Conservation (phyloP, 1,140 invertebrate species). For the Sycophila sp. region DNA sequence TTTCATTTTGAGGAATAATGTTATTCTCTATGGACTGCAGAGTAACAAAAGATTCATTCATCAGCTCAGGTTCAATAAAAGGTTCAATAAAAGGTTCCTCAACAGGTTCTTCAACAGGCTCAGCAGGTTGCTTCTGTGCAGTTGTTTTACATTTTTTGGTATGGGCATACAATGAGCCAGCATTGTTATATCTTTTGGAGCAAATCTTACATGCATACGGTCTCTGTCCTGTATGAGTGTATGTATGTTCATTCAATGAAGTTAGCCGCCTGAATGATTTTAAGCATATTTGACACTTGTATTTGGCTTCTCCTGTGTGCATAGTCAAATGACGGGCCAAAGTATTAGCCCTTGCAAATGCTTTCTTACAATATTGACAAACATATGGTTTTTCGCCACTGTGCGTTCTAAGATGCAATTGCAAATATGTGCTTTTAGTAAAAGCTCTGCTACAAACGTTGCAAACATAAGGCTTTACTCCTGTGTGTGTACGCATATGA, state of each 20-base stretch:
- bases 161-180: constrained; percentile 58
- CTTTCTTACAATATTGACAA: constrained; percentile 79
- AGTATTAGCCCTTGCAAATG: constrained; percentile 76
- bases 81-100: constrained; percentile 35
- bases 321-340: constrained; percentile 86
- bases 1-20: constrained; percentile 38
- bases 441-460: constrained; percentile 62
- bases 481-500: constrained; percentile 61
- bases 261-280: constrained; percentile 58
- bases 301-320: constrained; percentile 69
- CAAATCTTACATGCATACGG: constrained; percentile 66
- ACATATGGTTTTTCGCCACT: constrained; percentile 66
- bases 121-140: constrained; percentile 33
- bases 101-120: background rate
- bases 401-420: constrained; percentile 58
- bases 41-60: too few relatives aligned
- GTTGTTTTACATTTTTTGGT: constrained; percentile 59
- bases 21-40: constrained; percentile 38
- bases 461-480: constrained; percentile 61
- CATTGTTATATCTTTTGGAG: constrained; percentile 71
- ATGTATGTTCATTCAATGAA: constrained; percentile 59
- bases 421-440: constrained; percentile 63
- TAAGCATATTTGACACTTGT: constrained; percentile 58
- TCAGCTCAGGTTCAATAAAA: too few relatives aligned
- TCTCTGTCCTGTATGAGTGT: constrained; percentile 63